Conservation (phyloP, 2,113 vertebrate species). For the Lophochroa leadbeateri region DNA sequence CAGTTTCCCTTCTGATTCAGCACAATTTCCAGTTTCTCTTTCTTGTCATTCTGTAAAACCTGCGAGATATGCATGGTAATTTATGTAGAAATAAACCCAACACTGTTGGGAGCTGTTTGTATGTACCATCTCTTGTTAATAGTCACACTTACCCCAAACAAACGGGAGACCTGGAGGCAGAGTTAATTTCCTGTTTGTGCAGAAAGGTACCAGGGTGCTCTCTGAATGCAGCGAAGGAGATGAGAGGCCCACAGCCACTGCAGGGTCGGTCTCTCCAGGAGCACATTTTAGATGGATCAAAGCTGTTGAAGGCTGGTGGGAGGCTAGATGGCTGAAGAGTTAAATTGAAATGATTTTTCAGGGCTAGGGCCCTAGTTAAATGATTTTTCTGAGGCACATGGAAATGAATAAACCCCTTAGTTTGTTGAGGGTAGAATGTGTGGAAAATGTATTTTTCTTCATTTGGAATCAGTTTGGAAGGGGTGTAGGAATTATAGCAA, state of each 20-base stretch:
- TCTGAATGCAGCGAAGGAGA: neutral
- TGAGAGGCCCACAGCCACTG: neutral
- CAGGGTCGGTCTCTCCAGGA: neutral
- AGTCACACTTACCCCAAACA: neutral
- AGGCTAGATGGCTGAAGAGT: neutral
- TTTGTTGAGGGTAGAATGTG: neutral
- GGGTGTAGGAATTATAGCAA: neutral
- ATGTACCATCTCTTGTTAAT: neutral
- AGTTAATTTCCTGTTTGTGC: neutral
- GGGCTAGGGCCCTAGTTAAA: neutral
- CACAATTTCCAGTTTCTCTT: neutral
- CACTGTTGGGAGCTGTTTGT: neutral
- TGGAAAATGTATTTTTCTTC: neutral
- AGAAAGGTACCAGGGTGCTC: neutral
- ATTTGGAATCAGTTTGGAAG: neutral
- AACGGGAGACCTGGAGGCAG: neutral
- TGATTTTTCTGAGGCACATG: neutral
- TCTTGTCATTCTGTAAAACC: neutral
- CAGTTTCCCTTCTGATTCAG: slow-evolving; percentile 1
- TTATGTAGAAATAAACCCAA: neutral
- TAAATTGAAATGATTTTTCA: neutral
- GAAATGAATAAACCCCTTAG: neutral
- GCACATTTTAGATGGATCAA: neutral
- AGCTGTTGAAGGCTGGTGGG: neutral
- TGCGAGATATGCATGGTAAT: neutral